phyloP scores from a whole-genome alignment of 2,888 invertebrate genomes.

The Monochamus alternatus region DNA sequence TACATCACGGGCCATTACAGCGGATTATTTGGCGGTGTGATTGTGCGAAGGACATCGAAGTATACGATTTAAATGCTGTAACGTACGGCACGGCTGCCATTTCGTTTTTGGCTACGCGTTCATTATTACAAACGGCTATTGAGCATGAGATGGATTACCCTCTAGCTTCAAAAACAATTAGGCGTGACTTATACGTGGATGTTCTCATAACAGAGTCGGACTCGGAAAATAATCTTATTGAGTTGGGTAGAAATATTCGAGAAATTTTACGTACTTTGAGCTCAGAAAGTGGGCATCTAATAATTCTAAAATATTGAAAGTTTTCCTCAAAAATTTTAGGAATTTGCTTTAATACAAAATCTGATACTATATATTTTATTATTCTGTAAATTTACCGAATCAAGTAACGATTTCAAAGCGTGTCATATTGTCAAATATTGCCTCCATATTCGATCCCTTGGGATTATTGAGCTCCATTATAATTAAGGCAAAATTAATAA shows the following conservation, averaged over 20 bases:
- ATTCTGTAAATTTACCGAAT: not conserved
- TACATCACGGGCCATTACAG: conserved; percentile 31
- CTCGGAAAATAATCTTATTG: conserved; percentile 18
- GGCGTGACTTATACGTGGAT: conserved; percentile 44
- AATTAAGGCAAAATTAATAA: conserved; percentile 26
- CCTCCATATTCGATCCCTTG: conserved; percentile 31
- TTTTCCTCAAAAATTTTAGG: conserved; percentile 23
- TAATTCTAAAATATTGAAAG: not conserved
- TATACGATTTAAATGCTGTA: conserved; percentile 42
- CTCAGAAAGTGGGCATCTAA: conserved; percentile 39
- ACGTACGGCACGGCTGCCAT: conserved; percentile 41
- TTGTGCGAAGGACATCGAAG: conserved; percentile 28
- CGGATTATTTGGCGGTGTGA: conserved; percentile 38
- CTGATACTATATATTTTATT: conserved; percentile 12
- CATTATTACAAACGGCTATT: conserved; percentile 40
- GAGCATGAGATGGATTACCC: conserved; percentile 31
- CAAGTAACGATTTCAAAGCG: conserved; percentile 19
- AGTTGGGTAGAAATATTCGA: conserved; percentile 20
- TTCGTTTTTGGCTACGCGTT: conserved; percentile 23
- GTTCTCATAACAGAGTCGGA: conserved; percentile 41
- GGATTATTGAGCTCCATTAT: conserved; percentile 31
- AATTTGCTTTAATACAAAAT: not conserved
- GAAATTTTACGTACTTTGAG: conserved; percentile 30
- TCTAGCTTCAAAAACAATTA: conserved; percentile 20
- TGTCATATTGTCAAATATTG: conserved; percentile 20